A percentile compares a stretch with the other conserved stretches of the same genome.
Evolutionary conservation across 2,797 vertebrate genomes (phyloP).

Genomic region (Ptychadena robeensis): DNA sequence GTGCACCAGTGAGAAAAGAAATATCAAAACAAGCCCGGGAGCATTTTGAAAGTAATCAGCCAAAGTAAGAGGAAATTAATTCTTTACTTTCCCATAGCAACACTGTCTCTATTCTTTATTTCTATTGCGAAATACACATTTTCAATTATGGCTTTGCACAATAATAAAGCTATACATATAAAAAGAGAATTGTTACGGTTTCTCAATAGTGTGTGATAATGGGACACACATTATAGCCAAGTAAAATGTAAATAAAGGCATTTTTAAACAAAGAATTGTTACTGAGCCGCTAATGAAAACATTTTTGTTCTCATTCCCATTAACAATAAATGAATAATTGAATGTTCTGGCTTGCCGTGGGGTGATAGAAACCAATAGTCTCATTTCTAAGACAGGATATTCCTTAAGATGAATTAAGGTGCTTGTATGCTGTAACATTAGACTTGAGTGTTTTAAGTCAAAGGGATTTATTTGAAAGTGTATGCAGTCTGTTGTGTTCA

Average conservation of each 20-base stretch:
- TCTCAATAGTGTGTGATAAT: conserved; percentile 79
- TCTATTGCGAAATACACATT: conserved; percentile 80
- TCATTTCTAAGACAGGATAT: conserved; percentile 31
- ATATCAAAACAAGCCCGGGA: conserved; percentile 83
- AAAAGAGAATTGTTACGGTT: conserved; percentile 82
- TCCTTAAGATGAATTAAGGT: conserved; percentile 33
- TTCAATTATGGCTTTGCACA: conserved; percentile 82
- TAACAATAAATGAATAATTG: conserved; percentile 59
- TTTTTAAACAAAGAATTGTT: conserved; percentile 60
- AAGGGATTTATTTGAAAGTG: conserved; percentile 23
- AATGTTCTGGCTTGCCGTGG: conserved; percentile 48
- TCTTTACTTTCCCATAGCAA: conserved; percentile 78
- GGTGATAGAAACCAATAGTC: conserved; percentile 51
- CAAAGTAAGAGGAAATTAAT: conserved; percentile 78
- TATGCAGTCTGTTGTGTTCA: neutral
- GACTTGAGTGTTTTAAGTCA: neutral
- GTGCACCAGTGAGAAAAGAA: conserved; percentile 82
- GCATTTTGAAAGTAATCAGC: conserved; percentile 84
- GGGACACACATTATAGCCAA: conserved; percentile 71
- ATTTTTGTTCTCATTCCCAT: conserved; percentile 60
- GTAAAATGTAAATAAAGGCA: conserved; percentile 72
- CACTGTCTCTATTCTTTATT: conserved; percentile 73
- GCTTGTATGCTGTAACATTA: conserved; percentile 18
- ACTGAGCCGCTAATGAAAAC: conserved; percentile 57
- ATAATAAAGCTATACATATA: conserved; percentile 79